A percentile compares a stretch with the other conserved stretches of the same genome.
These are phyloP conservation scores for Charanyca ferruginea DNA, from an alignment of 2,888 invertebrate species.

Conservation along the genomic window DNA sequence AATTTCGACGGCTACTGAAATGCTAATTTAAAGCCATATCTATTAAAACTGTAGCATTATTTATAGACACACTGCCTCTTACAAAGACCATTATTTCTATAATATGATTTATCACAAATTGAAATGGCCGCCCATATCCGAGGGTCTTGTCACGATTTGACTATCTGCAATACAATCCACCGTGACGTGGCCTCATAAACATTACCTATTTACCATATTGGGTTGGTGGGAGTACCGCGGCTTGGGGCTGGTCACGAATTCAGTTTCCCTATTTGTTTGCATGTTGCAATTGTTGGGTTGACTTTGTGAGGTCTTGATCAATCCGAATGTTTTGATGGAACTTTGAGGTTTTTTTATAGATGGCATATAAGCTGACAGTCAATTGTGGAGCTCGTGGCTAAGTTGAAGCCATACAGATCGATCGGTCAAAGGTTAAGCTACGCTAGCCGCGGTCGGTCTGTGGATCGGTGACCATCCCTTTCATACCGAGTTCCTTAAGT, in stretches of 20 bases:
- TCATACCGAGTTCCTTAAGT: too few relatives aligned
- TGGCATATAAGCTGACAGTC: too few relatives aligned
- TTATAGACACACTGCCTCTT: neutral
- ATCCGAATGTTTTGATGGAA: neutral
- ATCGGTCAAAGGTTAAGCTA: too few relatives aligned
- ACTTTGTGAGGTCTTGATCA: conserved; percentile 5
- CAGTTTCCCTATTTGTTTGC: conserved; percentile 23
- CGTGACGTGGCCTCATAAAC: conserved; percentile 31
- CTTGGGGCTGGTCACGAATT: conserved; percentile 50
- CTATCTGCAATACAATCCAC: conserved; percentile 13
- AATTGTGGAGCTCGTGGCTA: too few relatives aligned
- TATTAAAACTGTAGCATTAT: neutral
- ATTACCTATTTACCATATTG: conserved; percentile 51
- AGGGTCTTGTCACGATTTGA: conserved; percentile 41
- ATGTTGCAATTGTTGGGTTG: conserved; percentile 35
- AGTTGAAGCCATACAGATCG: too few relatives aligned
- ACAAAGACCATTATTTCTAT: neutral
- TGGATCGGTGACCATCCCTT: too few relatives aligned
- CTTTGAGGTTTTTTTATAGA: too few relatives aligned
- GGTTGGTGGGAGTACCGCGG: neutral
- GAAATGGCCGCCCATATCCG: conserved; percentile 31
- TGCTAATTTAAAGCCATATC: neutral
- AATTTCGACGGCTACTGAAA: too few relatives aligned
- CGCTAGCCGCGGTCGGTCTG: too few relatives aligned
- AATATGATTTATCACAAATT: conserved; percentile 34